phyloP scores from a whole-genome alignment of 1,140 invertebrate genomes.

The Heliconius eleuchia region DNA sequence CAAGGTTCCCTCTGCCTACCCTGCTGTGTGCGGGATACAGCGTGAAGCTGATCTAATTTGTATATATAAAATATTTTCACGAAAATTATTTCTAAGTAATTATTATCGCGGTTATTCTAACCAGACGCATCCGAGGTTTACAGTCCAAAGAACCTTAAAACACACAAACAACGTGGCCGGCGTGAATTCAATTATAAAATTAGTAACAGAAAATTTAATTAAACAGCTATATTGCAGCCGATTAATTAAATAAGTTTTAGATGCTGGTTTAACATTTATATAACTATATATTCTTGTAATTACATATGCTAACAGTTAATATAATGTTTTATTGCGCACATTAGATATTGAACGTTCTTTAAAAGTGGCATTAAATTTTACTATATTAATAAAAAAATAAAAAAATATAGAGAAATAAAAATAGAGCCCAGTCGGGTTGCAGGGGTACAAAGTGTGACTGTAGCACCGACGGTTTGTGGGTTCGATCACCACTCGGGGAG shows the following conservation, averaged over 20 bases:
- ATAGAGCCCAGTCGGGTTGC: too few relatives aligned
- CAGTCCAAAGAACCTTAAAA: constrained; percentile 1
- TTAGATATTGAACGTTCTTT: background rate
- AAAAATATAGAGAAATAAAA: too few relatives aligned
- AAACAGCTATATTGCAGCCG: background rate
- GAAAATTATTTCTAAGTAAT: background rate
- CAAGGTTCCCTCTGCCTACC: too few relatives aligned
- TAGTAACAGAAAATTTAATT: constrained; percentile 11
- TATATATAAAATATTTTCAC: background rate
- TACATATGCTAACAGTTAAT: too few relatives aligned
- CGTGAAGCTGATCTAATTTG: too few relatives aligned
- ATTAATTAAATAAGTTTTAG: constrained; percentile 3
- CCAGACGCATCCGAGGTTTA: background rate
- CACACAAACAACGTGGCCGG: background rate
- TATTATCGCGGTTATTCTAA: background rate
- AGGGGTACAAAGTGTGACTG: too few relatives aligned
- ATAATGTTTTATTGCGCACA: background rate
- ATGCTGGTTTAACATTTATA: background rate
- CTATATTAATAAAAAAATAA: too few relatives aligned
- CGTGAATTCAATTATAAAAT: constrained; percentile 3
- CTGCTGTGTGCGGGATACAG: too few relatives aligned
- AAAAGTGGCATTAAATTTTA: too few relatives aligned
- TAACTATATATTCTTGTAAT: too few relatives aligned
- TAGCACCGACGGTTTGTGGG: too few relatives aligned
- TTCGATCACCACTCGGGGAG: too few relatives aligned